Evolutionary conservation across 2,888 invertebrate genomes (phyloP).

Genomic region (Agonum fuliginosum): DNA sequence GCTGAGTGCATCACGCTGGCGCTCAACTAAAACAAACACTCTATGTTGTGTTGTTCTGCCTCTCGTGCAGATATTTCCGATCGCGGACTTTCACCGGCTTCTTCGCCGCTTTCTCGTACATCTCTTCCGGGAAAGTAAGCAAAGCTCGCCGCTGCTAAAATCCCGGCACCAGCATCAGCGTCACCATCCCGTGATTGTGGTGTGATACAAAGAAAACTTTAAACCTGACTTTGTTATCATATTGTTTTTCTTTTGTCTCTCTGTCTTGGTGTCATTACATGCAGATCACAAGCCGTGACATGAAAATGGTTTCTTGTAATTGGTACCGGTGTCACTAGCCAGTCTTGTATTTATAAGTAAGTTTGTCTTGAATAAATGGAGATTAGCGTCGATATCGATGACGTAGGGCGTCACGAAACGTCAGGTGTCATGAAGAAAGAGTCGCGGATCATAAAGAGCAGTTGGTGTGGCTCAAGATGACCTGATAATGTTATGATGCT

Average conservation of each 20-base stretch:
- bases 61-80: slow-evolving; percentile 39
- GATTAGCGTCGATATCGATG: background rate
- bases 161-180: slow-evolving; percentile 1
- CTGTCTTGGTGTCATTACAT: slow-evolving; percentile 10
- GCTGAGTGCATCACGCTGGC: background rate
- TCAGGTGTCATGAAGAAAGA: background rate
- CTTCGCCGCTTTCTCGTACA: slow-evolving; percentile 65
- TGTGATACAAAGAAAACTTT: background rate
- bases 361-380: background rate
- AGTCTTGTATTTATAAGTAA: background rate
- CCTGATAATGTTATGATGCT: background rate
- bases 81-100: slow-evolving; percentile 64
- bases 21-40: slow-evolving; percentile 9
- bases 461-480: no score
- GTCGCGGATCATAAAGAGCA: no score
- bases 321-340: slow-evolving; percentile 36
- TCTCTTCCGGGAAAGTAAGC: slow-evolving; percentile 66
- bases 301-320: slow-evolving; percentile 42
- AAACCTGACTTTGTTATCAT: background rate
- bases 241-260: background rate
- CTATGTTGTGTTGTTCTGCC: slow-evolving; percentile 1
- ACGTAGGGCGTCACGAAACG: background rate
- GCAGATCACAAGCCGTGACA: slow-evolving; percentile 35
- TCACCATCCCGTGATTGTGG: background rate
- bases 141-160: background rate